Percentiles rank a stretch among this genome's conserved stretches.
These are phyloP conservation scores for Acrocephalus scirpaceus DNA, from an alignment of 2,797 vertebrate species.

Conservation along the genomic window DNA sequence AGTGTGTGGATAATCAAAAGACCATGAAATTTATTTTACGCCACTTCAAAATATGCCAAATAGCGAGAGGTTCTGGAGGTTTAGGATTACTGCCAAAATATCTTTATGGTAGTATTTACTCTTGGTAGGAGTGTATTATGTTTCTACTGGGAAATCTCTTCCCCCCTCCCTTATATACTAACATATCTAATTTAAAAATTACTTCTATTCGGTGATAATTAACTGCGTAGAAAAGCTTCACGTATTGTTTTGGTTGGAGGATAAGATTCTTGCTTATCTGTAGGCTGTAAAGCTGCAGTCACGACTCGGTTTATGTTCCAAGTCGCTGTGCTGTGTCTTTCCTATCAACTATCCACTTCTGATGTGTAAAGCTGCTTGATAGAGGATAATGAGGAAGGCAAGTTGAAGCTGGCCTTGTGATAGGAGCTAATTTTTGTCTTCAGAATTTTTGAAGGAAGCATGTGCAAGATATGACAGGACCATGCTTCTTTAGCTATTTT, in stretches of 20 bases:
- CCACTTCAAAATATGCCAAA: constrained; percentile 37
- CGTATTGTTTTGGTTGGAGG: neutral
- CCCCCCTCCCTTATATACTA: neutral
- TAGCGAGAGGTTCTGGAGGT: constrained; percentile 36
- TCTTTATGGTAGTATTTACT: constrained; percentile 38
- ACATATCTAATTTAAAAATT: neutral
- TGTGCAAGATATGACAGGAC: neutral
- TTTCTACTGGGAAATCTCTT: neutral
- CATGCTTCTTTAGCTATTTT: neutral
- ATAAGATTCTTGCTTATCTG: neutral
- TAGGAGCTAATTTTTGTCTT: neutral
- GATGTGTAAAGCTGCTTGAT: neutral
- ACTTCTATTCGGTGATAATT: neutral
- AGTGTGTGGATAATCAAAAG: constrained; percentile 39
- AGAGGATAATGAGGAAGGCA: neutral
- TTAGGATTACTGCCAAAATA: constrained; percentile 52
- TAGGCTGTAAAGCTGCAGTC: neutral
- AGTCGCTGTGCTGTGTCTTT: neutral
- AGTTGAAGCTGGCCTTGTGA: neutral
- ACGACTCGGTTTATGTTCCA: neutral
- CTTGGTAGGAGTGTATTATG: neutral
- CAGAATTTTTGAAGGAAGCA: neutral
- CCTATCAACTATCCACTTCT: neutral
- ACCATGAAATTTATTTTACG: constrained; percentile 48
- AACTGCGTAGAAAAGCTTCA: neutral